Conservation (phyloP, 2,888 invertebrate genomes). For the Emmelina monodactyla region DNA sequence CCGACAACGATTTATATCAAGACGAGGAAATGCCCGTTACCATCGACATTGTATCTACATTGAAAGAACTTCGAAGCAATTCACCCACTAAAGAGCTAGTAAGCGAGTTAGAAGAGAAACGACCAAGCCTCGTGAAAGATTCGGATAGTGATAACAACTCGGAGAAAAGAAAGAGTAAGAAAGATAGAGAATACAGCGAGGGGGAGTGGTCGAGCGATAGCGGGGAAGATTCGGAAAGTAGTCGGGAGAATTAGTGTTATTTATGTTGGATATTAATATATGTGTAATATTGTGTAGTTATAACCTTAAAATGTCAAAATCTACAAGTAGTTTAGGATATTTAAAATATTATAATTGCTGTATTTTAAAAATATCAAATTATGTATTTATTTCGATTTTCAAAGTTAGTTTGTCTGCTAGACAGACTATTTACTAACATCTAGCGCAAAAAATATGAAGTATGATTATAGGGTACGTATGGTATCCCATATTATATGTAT, state of each 20-base stretch:
- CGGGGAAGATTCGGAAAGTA: slow-evolving; percentile 32
- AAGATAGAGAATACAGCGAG: slow-evolving; percentile 44
- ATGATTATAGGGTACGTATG: too few relatives aligned
- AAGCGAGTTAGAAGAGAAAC: slow-evolving; percentile 17
- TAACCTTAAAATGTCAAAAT: too few relatives aligned
- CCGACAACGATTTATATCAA: slow-evolving; percentile 19
- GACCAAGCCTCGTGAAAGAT: slow-evolving; percentile 15
- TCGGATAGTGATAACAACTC: slow-evolving; percentile 10
- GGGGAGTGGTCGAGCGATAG: slow-evolving; percentile 59
- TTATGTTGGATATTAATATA: slow-evolving; percentile 7
- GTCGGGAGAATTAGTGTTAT: slow-evolving; percentile 19
- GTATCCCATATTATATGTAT: too few relatives aligned
- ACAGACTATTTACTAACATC: too few relatives aligned
- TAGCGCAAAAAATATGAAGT: too few relatives aligned
- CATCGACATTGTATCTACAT: slow-evolving; percentile 39
- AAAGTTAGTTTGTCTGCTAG: too few relatives aligned
- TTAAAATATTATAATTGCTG: neutral
- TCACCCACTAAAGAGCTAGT: slow-evolving; percentile 44
- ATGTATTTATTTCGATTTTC: too few relatives aligned
- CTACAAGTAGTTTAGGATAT: neutral
- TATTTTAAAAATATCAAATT: neutral
- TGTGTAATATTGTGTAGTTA: too few relatives aligned
- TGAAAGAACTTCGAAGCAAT: slow-evolving; percentile 38
- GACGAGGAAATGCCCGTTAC: slow-evolving; percentile 27
- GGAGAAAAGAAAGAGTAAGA: slow-evolving; percentile 21